Conservation (phyloP, 2,797 vertebrate species). For the Pangasius macronema region DNA sequence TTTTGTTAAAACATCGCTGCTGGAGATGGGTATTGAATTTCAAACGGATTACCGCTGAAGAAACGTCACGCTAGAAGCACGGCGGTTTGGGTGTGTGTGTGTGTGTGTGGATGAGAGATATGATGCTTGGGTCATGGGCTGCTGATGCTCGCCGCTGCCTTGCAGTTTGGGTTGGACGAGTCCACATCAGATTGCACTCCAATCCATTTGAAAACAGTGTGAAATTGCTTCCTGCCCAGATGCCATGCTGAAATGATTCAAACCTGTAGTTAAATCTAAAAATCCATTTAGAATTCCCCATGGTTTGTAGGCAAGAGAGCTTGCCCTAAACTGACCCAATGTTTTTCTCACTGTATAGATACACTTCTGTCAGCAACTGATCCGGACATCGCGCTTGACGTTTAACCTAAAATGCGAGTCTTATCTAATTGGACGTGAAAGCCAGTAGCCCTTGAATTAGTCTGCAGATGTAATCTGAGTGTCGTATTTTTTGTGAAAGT, state of each 20-base stretch:
- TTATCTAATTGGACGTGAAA: background rate
- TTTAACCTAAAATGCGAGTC: background rate
- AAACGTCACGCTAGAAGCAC: background rate
- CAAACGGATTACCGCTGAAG: background rate
- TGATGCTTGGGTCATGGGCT: background rate
- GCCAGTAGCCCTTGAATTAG: background rate
- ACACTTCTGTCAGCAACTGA: background rate
- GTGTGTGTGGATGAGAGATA: constrained; percentile 7
- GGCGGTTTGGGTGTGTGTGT: background rate
- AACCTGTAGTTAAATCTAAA: constrained; percentile 6
- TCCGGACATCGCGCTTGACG: background rate
- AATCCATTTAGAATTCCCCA: background rate
- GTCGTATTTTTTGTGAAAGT: background rate
- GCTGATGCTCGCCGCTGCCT: background rate
- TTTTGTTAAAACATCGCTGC: constrained; percentile 5
- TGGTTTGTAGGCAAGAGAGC: background rate
- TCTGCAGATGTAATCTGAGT: constrained; percentile 22
- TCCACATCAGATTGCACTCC: background rate
- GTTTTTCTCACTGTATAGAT: background rate
- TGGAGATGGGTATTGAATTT: background rate
- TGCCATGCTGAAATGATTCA: background rate
- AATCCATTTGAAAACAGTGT: background rate
- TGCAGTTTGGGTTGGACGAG: background rate
- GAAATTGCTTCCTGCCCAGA: constrained; percentile 1
- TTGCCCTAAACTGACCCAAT: background rate